These are phyloP conservation scores for Zeus faber DNA, from an alignment of 2,113 vertebrate species.

Conservation along the genomic window DNA sequence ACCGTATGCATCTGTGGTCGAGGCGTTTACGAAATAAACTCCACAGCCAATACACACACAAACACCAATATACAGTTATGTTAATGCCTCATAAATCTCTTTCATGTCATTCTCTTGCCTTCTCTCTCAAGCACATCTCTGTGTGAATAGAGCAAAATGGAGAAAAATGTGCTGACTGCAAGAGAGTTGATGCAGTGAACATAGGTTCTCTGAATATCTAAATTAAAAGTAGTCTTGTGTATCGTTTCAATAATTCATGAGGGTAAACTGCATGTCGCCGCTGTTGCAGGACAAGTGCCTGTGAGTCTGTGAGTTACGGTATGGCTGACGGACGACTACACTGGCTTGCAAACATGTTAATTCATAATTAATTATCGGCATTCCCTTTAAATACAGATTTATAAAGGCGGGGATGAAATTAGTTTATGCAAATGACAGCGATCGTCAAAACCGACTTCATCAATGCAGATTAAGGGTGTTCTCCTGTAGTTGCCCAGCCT, in stretches of 20 bases:
- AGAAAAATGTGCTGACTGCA: constrained; percentile 64
- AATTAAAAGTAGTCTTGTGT: constrained; percentile 68
- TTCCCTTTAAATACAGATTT: constrained; percentile 3
- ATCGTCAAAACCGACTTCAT: no score
- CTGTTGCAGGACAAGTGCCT: constrained; percentile 33
- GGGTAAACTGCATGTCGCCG: constrained; percentile 49
- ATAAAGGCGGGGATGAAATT: neutral
- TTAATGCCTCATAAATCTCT: constrained; percentile 51
- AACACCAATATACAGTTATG: constrained; percentile 3
- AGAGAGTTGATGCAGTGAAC: constrained; percentile 57
- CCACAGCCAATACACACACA: constrained; percentile 18
- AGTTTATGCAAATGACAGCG: neutral
- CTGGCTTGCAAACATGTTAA: constrained; percentile 36
- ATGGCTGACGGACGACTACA: no score
- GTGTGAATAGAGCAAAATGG: constrained; percentile 33
- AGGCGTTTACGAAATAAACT: no score
- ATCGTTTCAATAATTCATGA: constrained; percentile 68
- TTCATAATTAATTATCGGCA: constrained; percentile 37
- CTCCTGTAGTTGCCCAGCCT: no score
- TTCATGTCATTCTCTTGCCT: constrained; percentile 48
- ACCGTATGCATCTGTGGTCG: no score
- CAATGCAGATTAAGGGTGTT: no score
- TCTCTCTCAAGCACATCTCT: constrained; percentile 25
- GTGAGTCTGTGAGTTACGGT: constrained; percentile 37
- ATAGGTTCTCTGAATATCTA: constrained; percentile 57